Base-by-base conservation (phyloP, 64 coral and sea anemone genomes). In the Pachyseris speciosa region DNA sequence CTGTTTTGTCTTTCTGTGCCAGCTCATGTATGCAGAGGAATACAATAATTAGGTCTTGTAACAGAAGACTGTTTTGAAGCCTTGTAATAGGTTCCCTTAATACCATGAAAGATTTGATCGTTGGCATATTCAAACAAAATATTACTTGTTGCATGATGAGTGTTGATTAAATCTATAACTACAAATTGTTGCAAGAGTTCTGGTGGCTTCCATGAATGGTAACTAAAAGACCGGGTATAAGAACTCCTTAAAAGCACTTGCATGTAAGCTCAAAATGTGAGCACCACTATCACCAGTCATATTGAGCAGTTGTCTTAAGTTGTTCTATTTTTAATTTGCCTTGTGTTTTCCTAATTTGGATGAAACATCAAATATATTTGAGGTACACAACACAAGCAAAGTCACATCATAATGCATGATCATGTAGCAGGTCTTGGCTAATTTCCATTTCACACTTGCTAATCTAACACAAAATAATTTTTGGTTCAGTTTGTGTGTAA, bases 241-340 rank as follows among this genome's bases (percentile, higher is more conserved):
- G 19, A 32, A 50, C 49, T 80, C 6, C 75, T 59, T 81, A 9
- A 57, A 39, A 81, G 32, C 8, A 63, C 53, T 61, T 81, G 9
- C 5, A 42, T 15, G 22, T n/a, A n/a, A 75, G 7, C 49, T 49
- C 1, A 30, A 28, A 27, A 51, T 26, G 25, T 20, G 28, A 71
- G 15, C 2, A 15, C 10, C 47, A 45, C 29, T 53, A 77, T 53
- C 44, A 77, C 25, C 20, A 48, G 41, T 53, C 7, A 81, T 81
- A 63, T 39, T 81, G 52, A 63, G 22, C 33, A 39, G 16, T 51
- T 50, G 20, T 17, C 26, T 37, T 38, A 71, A 49, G 42, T 29
- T 0, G 16, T 79, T 60, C 77, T 63, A 60, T 81, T 81, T 81
- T 81, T 61, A 22, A 40, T 75, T 49, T 77, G 74, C 30, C 11